phyloP scores from a whole-genome alignment of 2,888 invertebrate genomes.

The Chydorus sphaericus region DNA sequence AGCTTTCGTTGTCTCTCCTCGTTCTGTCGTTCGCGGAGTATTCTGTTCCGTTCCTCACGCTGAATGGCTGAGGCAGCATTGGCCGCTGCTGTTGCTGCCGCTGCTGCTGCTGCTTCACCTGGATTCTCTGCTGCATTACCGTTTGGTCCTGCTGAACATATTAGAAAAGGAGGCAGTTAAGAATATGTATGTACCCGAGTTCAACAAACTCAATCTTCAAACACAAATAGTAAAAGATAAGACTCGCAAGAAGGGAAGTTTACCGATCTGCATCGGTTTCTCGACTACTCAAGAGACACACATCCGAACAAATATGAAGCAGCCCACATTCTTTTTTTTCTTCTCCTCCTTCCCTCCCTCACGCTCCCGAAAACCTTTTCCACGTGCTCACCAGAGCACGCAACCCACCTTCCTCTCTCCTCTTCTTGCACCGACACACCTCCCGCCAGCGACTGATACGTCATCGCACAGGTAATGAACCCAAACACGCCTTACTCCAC shows the following conservation, averaged over 20 bases:
- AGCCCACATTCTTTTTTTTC: neutral
- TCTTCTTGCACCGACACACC: too few species aligned
- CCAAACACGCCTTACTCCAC: neutral
- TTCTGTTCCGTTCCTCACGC: conserved; percentile 28
- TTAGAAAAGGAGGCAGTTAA: too few species aligned
- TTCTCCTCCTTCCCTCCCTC: neutral
- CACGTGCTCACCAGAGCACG: conserved; percentile 1
- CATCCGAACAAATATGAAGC: neutral
- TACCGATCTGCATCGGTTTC: conserved; percentile 3
- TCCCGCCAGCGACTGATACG: conserved; percentile 3
- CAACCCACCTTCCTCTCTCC: too few species aligned
- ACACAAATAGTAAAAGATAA: neutral
- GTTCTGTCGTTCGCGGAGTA: conserved; percentile 67
- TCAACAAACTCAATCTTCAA: neutral
- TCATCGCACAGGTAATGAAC: neutral
- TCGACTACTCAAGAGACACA: neutral
- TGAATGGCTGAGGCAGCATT: conserved; percentile 22
- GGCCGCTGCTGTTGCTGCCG: conserved; percentile 18
- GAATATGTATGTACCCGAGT: too few species aligned
- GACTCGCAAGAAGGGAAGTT: neutral
- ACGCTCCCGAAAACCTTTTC: neutral
- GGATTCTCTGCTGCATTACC: too few species aligned
- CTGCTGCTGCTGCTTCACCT: neutral
- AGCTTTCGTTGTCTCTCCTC: conserved; percentile 75
- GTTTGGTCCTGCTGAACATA: conserved; percentile 4